Percentiles rank a stretch among this genome's conserved stretches.
These are phyloP conservation scores for Ceyx margarethae DNA, from an alignment of 2,113 vertebrate genomes.

Conservation along the genomic window DNA sequence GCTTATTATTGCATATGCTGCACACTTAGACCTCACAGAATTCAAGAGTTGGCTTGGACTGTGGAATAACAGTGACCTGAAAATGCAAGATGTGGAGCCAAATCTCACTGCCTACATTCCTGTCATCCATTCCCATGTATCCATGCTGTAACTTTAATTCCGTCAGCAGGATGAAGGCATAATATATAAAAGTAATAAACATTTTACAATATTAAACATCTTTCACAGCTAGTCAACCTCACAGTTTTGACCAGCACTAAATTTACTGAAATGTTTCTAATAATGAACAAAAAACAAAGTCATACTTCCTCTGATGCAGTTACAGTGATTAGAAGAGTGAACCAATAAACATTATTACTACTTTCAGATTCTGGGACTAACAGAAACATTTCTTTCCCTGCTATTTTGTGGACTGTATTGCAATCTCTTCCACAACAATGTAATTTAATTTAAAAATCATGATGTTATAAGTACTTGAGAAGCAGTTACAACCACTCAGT, in stretches of 20 bases:
- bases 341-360: neutral
- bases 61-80: neutral
- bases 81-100: slow-evolving; percentile 2
- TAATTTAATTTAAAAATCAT: slow-evolving; percentile 73
- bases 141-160: neutral
- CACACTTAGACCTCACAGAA: neutral
- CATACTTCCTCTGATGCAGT: neutral
- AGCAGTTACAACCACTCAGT: slow-evolving; percentile 65
- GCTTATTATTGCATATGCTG: slow-evolving; percentile 2
- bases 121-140: slow-evolving; percentile 4
- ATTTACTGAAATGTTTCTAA: slow-evolving; percentile 16
- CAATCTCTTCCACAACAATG: slow-evolving; percentile 3
- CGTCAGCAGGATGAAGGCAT: neutral
- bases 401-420: neutral
- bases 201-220: slow-evolving; percentile 5
- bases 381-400: neutral
- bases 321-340: neutral
- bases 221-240: neutral
- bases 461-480: slow-evolving; percentile 54
- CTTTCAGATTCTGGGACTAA: neutral
- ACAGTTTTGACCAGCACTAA: neutral
- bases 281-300: neutral
- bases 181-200: slow-evolving; percentile 33
- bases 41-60: neutral
- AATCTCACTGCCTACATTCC: neutral